Evolutionary conservation across 2,888 invertebrate genomes (phyloP), one percentile per base, ranked within the genome.

Genomic region (Maniola hyperantus): DNA sequence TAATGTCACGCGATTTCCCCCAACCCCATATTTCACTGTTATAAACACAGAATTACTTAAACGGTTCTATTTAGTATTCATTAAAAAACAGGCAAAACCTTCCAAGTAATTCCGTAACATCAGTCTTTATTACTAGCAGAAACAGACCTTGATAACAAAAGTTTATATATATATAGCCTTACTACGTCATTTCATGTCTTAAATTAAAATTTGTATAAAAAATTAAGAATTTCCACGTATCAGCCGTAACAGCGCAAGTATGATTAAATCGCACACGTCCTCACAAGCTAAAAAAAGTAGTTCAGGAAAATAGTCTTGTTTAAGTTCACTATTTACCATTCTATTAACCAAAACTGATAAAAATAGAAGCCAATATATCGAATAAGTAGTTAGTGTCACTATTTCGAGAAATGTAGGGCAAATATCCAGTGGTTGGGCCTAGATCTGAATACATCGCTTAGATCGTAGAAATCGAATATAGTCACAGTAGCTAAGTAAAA

Each of bases 1-100:
- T 70, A 73, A 70, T 67, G 73, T 74, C 86, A 84, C 83, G 85
- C 87, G 73, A 86, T 72, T 73, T 69, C 66, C 77, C 74, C 73
- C 74, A 66, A 72, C 72, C 74, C 67, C 60, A 64, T 67, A 66
- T 64, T 70, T 71, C 66, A 67, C 57, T 57, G 60, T 62, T 67
- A 67, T 64, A 57, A 61, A 60, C 58, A 46, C 51, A 11, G 64
- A 53, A 36, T 58, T 57, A 57, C 48, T 58, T 53, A 63, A 67
- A 53, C 10, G 39, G 15, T 62, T 11, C 57, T 60, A 67, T 64
- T 64, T 60, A 67, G 39, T 59, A 60, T 67, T 60, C 55, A 67
- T 50, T 61, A 33, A 33, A 57, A 64, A 54, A 20, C 13, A 60
- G 46, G 34, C 13, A 42, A 62, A 39, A 53, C 33, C 53, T 53